These are phyloP conservation scores for Eristalis intricaria DNA, from an alignment of 2,888 invertebrate genomes.

Conservation along the genomic window DNA sequence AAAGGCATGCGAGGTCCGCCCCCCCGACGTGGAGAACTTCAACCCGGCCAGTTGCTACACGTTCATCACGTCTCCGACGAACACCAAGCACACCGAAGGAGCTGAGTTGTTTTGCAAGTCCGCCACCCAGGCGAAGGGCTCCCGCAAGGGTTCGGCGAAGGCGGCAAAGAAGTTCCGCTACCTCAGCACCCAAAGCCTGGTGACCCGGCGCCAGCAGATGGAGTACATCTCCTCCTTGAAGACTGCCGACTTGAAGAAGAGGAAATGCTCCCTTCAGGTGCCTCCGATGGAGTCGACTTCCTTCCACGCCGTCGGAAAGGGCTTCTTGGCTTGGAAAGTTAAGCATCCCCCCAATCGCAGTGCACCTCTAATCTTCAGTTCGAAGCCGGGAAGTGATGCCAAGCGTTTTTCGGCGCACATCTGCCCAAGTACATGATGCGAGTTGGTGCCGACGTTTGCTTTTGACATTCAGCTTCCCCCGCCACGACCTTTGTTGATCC, in stretches of 20 bases:
- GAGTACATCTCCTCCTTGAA: constrained; percentile 41
- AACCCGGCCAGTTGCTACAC: constrained; percentile 47
- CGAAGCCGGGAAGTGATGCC: constrained; percentile 16
- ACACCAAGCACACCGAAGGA: not conserved
- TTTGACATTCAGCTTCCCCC: not conserved
- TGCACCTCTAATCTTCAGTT: constrained; percentile 32
- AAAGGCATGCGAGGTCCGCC: constrained; percentile 1
- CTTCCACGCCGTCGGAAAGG: constrained; percentile 59
- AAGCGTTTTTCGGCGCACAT: constrained; percentile 27
- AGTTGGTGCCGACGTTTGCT: not conserved
- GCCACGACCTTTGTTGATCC: not conserved
- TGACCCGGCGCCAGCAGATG: constrained; percentile 39
- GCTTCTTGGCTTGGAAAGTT: constrained; percentile 53
- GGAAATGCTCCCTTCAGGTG: constrained; percentile 33
- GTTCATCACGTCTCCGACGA: constrained; percentile 43
- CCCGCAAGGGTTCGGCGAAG: constrained; percentile 42
- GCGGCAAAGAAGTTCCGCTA: constrained; percentile 36
- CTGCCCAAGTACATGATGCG: constrained; percentile 36
- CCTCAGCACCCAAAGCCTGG: constrained; percentile 41
- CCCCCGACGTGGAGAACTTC: constrained; percentile 18
- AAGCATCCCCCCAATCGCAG: constrained; percentile 43
- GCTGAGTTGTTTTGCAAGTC: constrained; percentile 20
- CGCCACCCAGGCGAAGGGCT: not conserved
- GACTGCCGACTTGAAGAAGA: constrained; percentile 32
- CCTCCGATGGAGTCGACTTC: constrained; percentile 35